These are phyloP conservation scores for Aleiodes sp. DNA, from an alignment of 1,140 invertebrate species.

Conservation along the genomic window DNA sequence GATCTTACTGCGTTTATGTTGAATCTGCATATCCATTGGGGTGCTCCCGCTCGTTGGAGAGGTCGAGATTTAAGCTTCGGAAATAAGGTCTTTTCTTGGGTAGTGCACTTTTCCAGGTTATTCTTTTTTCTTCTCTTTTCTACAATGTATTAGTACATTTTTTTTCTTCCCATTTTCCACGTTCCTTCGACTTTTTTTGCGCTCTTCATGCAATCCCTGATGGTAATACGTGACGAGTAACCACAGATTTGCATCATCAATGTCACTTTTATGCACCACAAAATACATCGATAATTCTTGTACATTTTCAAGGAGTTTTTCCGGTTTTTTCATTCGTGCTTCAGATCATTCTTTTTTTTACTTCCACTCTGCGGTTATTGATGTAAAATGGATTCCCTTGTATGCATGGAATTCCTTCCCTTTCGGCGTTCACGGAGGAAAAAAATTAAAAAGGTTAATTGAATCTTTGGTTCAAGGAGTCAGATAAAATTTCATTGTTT, in stretches of 20 bases:
- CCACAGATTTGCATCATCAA: constrained; percentile 19
- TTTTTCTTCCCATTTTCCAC: not conserved
- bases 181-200: not conserved
- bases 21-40: constrained; percentile 32
- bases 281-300: too few species aligned
- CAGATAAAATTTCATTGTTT: too few species aligned
- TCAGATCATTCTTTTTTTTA: too few species aligned
- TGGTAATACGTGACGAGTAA: not conserved
- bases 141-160: too few species aligned
- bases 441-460: too few species aligned
- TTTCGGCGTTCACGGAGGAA: too few species aligned
- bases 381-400: too few species aligned
- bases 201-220: not conserved
- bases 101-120: constrained; percentile 7
- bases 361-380: too few species aligned
- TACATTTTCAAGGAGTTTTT: too few species aligned
- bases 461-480: too few species aligned
- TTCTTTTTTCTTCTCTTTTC: not conserved
- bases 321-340: too few species aligned
- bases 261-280: constrained; percentile 23
- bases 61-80: constrained; percentile 27
- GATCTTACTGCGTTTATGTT: constrained; percentile 13
- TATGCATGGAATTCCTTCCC: too few species aligned
- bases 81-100: constrained; percentile 18
- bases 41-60: not conserved